Percentiles rank a stretch among this genome's conserved stretches.
phyloP scores from a whole-genome alignment of 2,888 invertebrate genomes.

The Amphipyra berbera region DNA sequence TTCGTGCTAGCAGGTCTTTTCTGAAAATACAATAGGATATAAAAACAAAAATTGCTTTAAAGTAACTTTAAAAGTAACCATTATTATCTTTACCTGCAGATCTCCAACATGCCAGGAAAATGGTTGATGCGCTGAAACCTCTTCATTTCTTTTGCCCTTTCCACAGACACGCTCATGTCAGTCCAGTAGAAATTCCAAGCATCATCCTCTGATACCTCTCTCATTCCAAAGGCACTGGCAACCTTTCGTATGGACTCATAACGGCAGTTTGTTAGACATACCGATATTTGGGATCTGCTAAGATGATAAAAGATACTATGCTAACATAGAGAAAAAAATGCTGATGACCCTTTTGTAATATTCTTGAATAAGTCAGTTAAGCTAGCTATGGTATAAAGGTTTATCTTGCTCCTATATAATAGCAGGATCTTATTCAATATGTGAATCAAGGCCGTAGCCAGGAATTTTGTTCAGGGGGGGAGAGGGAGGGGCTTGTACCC shows the following conservation, averaged over 20 bases:
- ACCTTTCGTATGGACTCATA: slow-evolving; percentile 93
- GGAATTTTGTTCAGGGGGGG: too few relatives aligned
- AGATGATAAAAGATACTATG: background rate
- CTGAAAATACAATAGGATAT: slow-evolving; percentile 76
- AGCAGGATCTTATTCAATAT: too few relatives aligned
- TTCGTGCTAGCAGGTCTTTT: slow-evolving; percentile 96
- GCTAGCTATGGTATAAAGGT: too few relatives aligned
- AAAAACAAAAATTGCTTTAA: background rate
- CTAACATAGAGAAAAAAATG: background rate
- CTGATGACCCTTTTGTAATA: too few relatives aligned
- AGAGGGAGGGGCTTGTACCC: too few relatives aligned
- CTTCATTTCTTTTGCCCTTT: slow-evolving; percentile 97
- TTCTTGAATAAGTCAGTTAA: too few relatives aligned
- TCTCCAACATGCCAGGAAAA: slow-evolving; percentile 97
- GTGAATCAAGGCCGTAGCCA: too few relatives aligned
- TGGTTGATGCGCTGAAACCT: slow-evolving; percentile 97
- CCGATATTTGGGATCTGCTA: slow-evolving; percentile 87
- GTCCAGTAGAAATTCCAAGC: slow-evolving; percentile 98
- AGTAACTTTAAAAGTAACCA: background rate
- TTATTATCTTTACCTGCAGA: slow-evolving; percentile 89
- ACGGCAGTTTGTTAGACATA: slow-evolving; percentile 92
- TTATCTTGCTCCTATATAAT: too few relatives aligned
- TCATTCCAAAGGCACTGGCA: slow-evolving; percentile 92
- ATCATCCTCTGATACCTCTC: slow-evolving; percentile 94
- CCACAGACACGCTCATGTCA: slow-evolving; percentile 95